phyloP scores from a whole-genome alignment of 92 coral and sea anemone species.

The Bergia sp. region DNA sequence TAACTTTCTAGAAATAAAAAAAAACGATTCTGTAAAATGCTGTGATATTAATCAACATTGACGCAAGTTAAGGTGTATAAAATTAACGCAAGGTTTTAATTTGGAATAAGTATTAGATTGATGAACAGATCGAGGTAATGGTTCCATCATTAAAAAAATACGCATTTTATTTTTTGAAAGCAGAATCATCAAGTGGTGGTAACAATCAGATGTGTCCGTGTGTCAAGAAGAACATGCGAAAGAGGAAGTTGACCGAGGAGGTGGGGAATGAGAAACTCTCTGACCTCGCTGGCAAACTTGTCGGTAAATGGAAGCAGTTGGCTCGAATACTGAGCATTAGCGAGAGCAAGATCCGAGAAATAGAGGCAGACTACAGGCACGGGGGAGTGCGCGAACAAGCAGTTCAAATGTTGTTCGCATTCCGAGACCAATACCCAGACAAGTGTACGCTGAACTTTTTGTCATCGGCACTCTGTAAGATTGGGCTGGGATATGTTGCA shows the following conservation, averaged over 20 bases:
- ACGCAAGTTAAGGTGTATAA: no score
- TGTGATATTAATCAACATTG: no score
- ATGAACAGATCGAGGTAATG: no score
- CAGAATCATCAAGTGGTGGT: conserved; percentile 7
- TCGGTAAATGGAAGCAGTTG: conserved; percentile 79
- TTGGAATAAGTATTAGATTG: no score
- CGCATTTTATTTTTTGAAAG: not conserved
- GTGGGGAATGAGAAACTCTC: conserved; percentile 74
- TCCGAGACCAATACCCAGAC: conserved; percentile 87
- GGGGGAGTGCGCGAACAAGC: conserved; percentile 90
- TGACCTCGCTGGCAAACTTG: conserved; percentile 72
- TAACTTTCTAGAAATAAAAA: no score
- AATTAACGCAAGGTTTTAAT: no score
- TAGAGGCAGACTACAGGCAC: conserved; percentile 77
- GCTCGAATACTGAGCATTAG: conserved; percentile 77
- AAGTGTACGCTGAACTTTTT: conserved; percentile 60
- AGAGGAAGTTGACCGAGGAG: conserved; percentile 67
- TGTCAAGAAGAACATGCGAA: conserved; percentile 81
- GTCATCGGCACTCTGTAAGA: conserved; percentile 73
- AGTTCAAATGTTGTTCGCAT: conserved; percentile 86
- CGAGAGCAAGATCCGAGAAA: conserved; percentile 74
- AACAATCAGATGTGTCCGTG: conserved; percentile 72
- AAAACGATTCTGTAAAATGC: no score
- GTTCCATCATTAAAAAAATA: no score
- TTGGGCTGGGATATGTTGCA: conserved; percentile 76